Base-by-base conservation (phyloP, 2,113 vertebrate genomes). In the Sinosuthora webbiana region DNA sequence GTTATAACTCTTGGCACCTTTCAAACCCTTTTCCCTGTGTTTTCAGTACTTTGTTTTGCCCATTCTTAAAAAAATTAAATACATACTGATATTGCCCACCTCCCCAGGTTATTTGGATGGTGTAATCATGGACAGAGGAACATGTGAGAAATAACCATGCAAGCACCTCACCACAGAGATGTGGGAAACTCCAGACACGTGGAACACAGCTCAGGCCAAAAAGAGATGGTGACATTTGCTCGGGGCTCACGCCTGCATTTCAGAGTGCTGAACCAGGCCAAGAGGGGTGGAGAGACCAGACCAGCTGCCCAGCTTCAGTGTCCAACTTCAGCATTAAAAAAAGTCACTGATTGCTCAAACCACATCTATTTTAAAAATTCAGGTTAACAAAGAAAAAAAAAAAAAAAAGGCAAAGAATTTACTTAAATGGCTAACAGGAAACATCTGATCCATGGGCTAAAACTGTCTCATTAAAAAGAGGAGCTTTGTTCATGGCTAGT, bases 211-310 rank as follows among this genome's bases (percentile, higher is more conserved):
- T 39, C 0, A 2, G 63, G 85, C 49, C 78, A 91, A 63, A 76
- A 79, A 28, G 50, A 92, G 45, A 53, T 13, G 57, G 84, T 93
- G 49, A 91, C 93, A 79, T 82, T 93, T 81, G 78, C 81, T 93
- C 90, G 84, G 62, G 81, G 78, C 65, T 93, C 10, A 1, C 0
- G 39, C 30, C 60, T 79, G 64, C 57, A 39, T 82, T 89, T 93
- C 74, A 91, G 69, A 68, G 37, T 41, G 57, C 22, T 52, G 78
- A 94, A 53, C 53, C 74, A 64, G 35, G 35, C 25, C 70, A 76
- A 71, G 62, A 75, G 33, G 53, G 77, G 49, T 89, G 65, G 67
- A 82, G 75, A 75, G 49, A 82, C 31, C 47, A 79, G 56, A 84
- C 15, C 44, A 82, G 70, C 83, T 91, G 77, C 65, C 83, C 68